These are phyloP conservation scores for Pantherophis guttatus DNA, from an alignment of 2,113 vertebrate genomes.

Conservation along the genomic window DNA sequence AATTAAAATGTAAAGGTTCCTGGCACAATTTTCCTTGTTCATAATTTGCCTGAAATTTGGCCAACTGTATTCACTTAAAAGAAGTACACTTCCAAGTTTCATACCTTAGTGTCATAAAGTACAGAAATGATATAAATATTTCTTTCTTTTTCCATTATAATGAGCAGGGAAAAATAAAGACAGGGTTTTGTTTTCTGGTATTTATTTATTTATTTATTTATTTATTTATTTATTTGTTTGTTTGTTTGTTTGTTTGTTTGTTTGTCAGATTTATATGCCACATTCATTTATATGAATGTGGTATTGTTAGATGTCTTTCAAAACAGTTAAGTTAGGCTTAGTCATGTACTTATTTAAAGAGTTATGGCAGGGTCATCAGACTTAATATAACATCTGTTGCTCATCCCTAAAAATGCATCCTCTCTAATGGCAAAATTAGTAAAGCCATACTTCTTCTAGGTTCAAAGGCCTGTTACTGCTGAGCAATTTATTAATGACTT, in stretches of 20 bases:
- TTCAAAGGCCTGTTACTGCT: not conserved
- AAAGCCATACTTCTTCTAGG: not conserved
- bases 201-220: too few relatives aligned
- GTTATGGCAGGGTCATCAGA: not conserved
- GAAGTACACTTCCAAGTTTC: not conserved
- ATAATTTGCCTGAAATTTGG: not conserved
- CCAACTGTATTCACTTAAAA: not conserved
- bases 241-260: too few relatives aligned
- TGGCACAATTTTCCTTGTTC: not conserved
- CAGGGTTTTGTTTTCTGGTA: not conserved
- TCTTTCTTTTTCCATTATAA: not conserved
- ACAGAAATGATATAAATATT: not conserved
- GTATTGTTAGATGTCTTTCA: not conserved
- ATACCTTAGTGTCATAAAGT: not conserved
- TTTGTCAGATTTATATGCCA: too few relatives aligned
- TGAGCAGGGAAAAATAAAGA: not conserved
- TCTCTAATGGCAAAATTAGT: not conserved
- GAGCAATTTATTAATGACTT: not conserved
- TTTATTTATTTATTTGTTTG: too few relatives aligned
- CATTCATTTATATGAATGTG: not conserved
- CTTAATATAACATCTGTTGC: not conserved
- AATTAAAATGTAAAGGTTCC: not conserved
- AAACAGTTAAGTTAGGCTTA: not conserved
- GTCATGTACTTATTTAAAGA: not conserved
- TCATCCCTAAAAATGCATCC: not conserved